A percentile compares a stretch with the other conserved stretches of the same genome.
phyloP scores from a whole-genome alignment of 2,113 vertebrate genomes.

The Ptilonorhynchus violaceus region DNA sequence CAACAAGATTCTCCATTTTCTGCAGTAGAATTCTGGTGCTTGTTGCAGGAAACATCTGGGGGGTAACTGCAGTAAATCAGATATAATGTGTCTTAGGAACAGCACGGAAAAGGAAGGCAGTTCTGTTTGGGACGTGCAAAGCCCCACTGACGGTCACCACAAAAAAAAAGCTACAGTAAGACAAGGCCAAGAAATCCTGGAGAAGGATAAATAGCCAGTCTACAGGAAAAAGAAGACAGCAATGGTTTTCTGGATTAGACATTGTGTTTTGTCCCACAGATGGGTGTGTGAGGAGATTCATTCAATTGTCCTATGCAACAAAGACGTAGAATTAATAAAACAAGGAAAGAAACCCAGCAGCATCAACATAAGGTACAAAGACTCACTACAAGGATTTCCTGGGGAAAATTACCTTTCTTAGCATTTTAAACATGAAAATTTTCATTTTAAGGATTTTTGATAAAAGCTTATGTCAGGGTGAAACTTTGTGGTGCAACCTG shows the following conservation, averaged over 20 bases:
- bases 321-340: background rate
- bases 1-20: background rate
- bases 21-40: background rate
- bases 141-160: background rate
- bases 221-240: background rate
- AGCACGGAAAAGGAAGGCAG: background rate
- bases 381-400: background rate
- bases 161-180: background rate
- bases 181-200: background rate
- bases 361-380: background rate
- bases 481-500: background rate
- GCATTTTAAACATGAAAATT: background rate
- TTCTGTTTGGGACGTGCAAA: background rate
- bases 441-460: background rate
- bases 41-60: background rate
- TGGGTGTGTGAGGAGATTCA: background rate
- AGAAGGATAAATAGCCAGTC: background rate
- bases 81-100: background rate
- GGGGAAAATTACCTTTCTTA: background rate
- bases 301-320: background rate
- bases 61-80: background rate
- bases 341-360: background rate
- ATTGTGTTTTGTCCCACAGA: background rate
- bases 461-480: rapidly evolving
- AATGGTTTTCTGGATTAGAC: background rate